A percentile compares a stretch with the other conserved stretches of the same genome.
These are phyloP conservation scores for Noctua pronuba DNA, from an alignment of 2,888 invertebrate genomes.

Conservation along the genomic window DNA sequence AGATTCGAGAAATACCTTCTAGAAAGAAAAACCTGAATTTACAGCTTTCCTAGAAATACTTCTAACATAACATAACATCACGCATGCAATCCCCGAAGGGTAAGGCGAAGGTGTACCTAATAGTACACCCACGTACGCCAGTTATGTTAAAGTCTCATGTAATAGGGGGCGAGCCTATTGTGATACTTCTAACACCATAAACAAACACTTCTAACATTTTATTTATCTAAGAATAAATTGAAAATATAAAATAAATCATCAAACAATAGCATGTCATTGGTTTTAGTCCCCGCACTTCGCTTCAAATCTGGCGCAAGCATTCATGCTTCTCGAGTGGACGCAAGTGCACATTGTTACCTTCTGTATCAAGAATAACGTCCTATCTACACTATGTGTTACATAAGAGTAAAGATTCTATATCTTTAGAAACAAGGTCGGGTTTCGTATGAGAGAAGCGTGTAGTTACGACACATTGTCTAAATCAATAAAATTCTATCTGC, in stretches of 20 bases:
- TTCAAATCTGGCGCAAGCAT: constrained; percentile 85
- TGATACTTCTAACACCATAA: neutral
- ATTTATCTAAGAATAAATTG: constrained; percentile 10
- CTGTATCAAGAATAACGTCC: constrained; percentile 45
- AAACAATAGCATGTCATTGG: constrained; percentile 70
- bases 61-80: neutral
- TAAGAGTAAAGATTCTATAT: fast-evolving
- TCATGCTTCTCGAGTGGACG: constrained; percentile 82
- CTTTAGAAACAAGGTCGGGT: neutral
- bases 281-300: constrained; percentile 78
- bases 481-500: constrained; percentile 58
- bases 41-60: neutral
- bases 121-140: no score
- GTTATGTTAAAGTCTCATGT: neutral
- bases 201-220: neutral
- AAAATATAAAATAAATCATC: constrained; percentile 57
- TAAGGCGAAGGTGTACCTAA: no score
- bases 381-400: constrained; percentile 44
- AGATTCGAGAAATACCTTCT: neutral
- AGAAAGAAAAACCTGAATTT: no score
- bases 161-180: neutral
- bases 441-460: neutral
- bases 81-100: neutral
- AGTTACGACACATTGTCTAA: constrained; percentile 32
- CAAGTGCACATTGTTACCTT: constrained; percentile 86